Evolutionary conservation across 23 tunicate genomes (phyloP), one percentile per base, ranked within the genome.

Genomic region (Diplosoma virens): DNA sequence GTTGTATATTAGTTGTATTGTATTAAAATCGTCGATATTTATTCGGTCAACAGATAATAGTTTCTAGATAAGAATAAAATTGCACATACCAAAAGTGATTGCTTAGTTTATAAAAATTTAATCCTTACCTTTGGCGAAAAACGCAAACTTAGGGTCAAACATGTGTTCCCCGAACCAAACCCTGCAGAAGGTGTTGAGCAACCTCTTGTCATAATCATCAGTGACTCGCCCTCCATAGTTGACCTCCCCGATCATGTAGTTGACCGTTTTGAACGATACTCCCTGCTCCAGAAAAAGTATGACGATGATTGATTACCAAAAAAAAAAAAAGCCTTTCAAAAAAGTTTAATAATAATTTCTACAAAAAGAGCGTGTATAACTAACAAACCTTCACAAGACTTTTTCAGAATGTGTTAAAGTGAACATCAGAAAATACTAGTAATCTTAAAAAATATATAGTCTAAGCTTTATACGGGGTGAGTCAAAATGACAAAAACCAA

Each of bases 201-300:
- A 63, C 23, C 93, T 64, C 50, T 93, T 93, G 48, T 93, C 98
- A 48, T 86, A 84, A 86, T 93, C 98, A 50, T 93, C 98, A 27
- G 98, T 93, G 21, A 93, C 98, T 29, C 98, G 76, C 33, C 98
- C 98, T 3, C 98, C 98, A 67, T 93, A 93, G 26, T 86, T 87
- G 23, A 93, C 93, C 32, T 93, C 98, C 0, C 98, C 94, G 25
- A 93, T 81, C 98, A 93, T 93, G 82, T 93, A 93, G 53, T 87
- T 88, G 33, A 93, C 63, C 14, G 98, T 88, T 47, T 93, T 93
- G 82, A 88, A 93, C 4, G 89, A 86, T 18, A 86, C 94, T 0
- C 98, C 98, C 93, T 89, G 61, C 30, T 45, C 6, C 65, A 58
- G 52, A n/a, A n/a, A n/a, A n/a, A n/a, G n/a, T n/a, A n/a, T n/a